These are phyloP conservation scores for Anguilla pacifica DNA, from an alignment of 2,797 vertebrate genomes.

Conservation along the genomic window DNA sequence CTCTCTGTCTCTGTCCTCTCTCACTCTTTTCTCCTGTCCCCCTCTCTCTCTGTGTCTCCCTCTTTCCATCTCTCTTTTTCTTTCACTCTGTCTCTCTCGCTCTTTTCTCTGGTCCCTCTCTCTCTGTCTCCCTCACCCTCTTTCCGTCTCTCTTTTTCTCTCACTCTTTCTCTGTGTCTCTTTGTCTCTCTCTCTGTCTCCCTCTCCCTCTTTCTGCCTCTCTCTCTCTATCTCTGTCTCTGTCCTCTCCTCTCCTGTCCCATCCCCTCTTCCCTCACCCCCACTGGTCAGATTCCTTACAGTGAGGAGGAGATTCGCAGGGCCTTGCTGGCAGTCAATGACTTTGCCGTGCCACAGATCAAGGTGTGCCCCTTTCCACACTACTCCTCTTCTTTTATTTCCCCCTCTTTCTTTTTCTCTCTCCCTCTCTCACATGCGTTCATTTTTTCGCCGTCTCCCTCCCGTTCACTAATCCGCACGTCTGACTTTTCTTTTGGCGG, in stretches of 20 bases:
- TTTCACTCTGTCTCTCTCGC: conserved; percentile 14
- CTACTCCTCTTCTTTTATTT: conserved; percentile 36
- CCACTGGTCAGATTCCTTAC: conserved; percentile 67
- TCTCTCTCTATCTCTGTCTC: neutral
- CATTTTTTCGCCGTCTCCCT: conserved; percentile 11
- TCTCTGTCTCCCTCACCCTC: too few species aligned
- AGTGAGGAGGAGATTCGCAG: conserved; percentile 73
- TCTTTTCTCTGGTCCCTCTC: too few species aligned
- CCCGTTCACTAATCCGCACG: neutral
- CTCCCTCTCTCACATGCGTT: conserved; percentile 18
- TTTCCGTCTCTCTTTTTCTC: neutral
- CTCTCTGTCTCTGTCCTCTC: neutral
- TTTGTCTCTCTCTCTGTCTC: conserved; percentile 8
- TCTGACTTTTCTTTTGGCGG: neutral
- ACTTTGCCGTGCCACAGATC: conserved; percentile 74
- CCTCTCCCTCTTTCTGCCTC: conserved; percentile 19
- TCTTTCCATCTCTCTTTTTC: neutral
- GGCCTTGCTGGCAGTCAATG: conserved; percentile 75
- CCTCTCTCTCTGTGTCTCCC: too few species aligned
- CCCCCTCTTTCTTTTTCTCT: conserved; percentile 35
- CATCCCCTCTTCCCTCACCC: neutral
- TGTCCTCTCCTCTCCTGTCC: conserved; percentile 25
- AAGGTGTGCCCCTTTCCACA: conserved; percentile 64
- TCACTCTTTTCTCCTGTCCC: conserved; percentile 12
- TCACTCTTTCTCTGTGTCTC: conserved; percentile 16